phyloP scores from a whole-genome alignment of 2,888 invertebrate genomes.

The Pherbina coryleti region DNA sequence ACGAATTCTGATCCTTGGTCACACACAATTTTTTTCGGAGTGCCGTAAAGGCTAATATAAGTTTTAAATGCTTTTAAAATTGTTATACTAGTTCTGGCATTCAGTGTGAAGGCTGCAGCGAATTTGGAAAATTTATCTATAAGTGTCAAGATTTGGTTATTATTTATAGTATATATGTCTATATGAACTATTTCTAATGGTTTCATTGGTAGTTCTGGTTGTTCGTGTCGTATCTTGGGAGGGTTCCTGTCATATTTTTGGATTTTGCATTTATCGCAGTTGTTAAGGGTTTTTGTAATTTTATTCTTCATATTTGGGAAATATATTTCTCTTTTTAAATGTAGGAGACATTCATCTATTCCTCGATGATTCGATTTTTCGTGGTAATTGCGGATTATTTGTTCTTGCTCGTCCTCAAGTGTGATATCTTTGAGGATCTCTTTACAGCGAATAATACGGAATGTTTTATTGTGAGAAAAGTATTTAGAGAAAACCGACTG shows the following conservation, averaged over 20 bases:
- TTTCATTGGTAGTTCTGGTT: slow-evolving; percentile 44
- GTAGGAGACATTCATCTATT: slow-evolving; percentile 44
- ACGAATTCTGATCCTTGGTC: slow-evolving; percentile 40
- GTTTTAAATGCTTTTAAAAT: slow-evolving; percentile 36
- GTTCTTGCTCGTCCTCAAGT: no score
- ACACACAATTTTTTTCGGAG: slow-evolving; percentile 37
- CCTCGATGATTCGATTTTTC: slow-evolving; percentile 44
- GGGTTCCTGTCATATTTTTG: slow-evolving; percentile 47
- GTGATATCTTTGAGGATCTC: no score
- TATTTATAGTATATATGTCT: slow-evolving; percentile 45
- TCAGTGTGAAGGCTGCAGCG: slow-evolving; percentile 38
- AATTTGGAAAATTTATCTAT: slow-evolving; percentile 24
- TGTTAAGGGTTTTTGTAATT: slow-evolving; percentile 48
- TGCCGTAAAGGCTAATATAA: slow-evolving; percentile 33
- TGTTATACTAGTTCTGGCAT: slow-evolving; percentile 33
- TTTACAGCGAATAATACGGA: no score
- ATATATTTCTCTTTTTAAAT: slow-evolving; percentile 45
- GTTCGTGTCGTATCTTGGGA: slow-evolving; percentile 42
- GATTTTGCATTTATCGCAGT: slow-evolving; percentile 47
- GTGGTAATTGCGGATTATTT: no score
- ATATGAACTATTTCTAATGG: slow-evolving; percentile 44
- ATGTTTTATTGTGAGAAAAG: no score
- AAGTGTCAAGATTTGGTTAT: slow-evolving; percentile 44
- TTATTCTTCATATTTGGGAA: slow-evolving; percentile 47
- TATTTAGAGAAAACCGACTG: no score